Evolutionary conservation across 2,888 invertebrate species (phyloP).

Genomic region (Abrostola triplasia): DNA sequence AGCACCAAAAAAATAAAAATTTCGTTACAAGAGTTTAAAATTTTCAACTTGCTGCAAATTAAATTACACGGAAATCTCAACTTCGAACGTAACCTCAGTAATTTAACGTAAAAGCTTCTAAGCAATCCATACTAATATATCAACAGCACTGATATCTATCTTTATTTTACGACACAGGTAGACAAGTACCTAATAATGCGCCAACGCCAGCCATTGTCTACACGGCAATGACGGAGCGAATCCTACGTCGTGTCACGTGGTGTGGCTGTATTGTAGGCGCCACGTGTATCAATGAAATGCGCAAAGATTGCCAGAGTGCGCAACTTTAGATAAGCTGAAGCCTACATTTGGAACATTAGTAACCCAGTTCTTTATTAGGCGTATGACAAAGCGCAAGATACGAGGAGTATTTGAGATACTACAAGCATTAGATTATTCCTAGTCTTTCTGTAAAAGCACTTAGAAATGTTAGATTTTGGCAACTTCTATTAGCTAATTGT

Average conservation of each 20-base stretch:
- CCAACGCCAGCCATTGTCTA: slow-evolving; percentile 9
- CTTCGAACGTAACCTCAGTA: too few relatives aligned
- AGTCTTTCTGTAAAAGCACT: too few relatives aligned
- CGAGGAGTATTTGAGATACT: background rate
- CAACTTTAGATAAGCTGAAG: slow-evolving; percentile 37
- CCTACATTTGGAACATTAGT: background rate
- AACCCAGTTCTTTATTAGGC: slow-evolving; percentile 6
- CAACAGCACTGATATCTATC: background rate
- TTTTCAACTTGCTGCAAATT: too few relatives aligned
- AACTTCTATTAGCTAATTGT: background rate
- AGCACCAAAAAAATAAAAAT: too few relatives aligned
- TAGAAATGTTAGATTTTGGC: background rate
- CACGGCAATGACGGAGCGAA: slow-evolving; percentile 18
- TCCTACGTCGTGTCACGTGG: background rate
- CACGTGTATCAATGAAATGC: slow-evolving; percentile 32
- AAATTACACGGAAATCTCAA: background rate
- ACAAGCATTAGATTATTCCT: background rate
- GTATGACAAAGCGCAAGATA: background rate
- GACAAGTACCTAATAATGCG: background rate
- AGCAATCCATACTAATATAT: background rate
- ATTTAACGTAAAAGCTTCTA: too few relatives aligned
- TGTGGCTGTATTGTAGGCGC: slow-evolving; percentile 7
- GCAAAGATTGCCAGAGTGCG: slow-evolving; percentile 40
- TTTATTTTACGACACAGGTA: background rate
- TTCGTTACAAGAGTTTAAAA: background rate